These are phyloP conservation scores for Myathropa florea DNA, from an alignment of 2,888 invertebrate genomes.

Conservation along the genomic window DNA sequence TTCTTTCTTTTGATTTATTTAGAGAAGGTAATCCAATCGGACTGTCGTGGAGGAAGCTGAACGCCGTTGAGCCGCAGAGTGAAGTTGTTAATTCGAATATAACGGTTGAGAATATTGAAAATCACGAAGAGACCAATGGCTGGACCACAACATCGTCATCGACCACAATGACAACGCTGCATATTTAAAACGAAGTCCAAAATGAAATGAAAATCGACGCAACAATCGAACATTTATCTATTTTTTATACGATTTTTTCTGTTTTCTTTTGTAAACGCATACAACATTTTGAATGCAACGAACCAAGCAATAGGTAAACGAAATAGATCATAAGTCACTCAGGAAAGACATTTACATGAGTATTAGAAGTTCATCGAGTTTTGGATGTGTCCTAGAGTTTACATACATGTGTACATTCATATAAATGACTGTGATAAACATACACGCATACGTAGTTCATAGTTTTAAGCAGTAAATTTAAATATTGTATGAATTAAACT, in stretches of 20 bases:
- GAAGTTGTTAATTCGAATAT: slow-evolving; percentile 34
- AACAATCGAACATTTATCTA: neutral
- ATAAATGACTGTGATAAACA: slow-evolving; percentile 48
- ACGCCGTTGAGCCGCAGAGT: slow-evolving; percentile 72
- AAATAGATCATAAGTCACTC: slow-evolving; percentile 26
- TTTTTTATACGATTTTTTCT: neutral
- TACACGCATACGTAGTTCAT: neutral
- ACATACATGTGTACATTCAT: neutral
- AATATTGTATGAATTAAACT: neutral
- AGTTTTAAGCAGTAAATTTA: neutral
- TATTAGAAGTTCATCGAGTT: slow-evolving; percentile 22
- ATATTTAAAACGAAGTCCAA: slow-evolving; percentile 69
- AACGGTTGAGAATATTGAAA: slow-evolving; percentile 71
- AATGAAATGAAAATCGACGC: neutral
- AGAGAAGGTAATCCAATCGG: slow-evolving; percentile 72
- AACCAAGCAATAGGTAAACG: slow-evolving; percentile 19
- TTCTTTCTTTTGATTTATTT: slow-evolving; percentile 57
- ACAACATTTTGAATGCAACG: neutral
- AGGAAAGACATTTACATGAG: slow-evolving; percentile 35
- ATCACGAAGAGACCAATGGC: slow-evolving; percentile 31
- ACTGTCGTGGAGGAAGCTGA: slow-evolving; percentile 73
- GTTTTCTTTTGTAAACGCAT: neutral
- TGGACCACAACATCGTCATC: slow-evolving; percentile 71
- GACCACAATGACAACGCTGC: slow-evolving; percentile 74
- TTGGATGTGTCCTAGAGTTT: slow-evolving; percentile 34